Evolutionary conservation across 2,797 vertebrate genomes (phyloP), one percentile per base, ranked within the genome.

Genomic region (Hippoglossus hippoglossus): DNA sequence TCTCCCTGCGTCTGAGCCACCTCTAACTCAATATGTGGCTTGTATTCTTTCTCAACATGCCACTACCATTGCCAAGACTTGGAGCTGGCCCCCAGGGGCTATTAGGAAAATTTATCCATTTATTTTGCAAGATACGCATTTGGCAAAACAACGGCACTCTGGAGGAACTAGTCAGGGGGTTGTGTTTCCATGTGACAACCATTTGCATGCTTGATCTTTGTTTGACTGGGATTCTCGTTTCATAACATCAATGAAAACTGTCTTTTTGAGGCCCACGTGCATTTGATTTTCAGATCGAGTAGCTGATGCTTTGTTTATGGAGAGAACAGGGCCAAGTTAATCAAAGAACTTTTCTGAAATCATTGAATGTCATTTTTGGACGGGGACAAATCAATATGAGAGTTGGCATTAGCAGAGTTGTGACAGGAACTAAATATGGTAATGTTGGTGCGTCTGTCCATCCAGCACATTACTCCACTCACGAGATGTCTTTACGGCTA

Each of bases 61-160:
- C 71, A 63, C 66, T 77, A 76, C 59, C 63, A 63, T 41, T 83
- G 86, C 82, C 86, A 86, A 71, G 77, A 49, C 73, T 85, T 60
- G 58, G 75, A 77, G 67, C 75, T 65, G 62, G 52, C 60, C 83
- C 87, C 76, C 58, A 68, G 73, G 81, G 86, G 71, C 87, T 77
- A 86, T 90, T 89, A 91, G 83, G 74, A 83, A 84, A 89, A 86
- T 81, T 4, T 71, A 87, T 89, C 71, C 73, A 80, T 87, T 85
- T 86, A 83, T 92, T 88, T 83, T 67, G 76, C 75, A 82, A 92
- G 86, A 91, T 89, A 85, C 83, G 89, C 76, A 83, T 90, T 91
- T 90, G 87, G 86, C 81, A 86, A 87, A 88, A 82, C 58, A 80
- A 64, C 6, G 4, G 55, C 59, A 55, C 80, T 79, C 77, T 52